phyloP scores from a whole-genome alignment of 2,113 vertebrate species.

The Larimichthys polyactis region DNA sequence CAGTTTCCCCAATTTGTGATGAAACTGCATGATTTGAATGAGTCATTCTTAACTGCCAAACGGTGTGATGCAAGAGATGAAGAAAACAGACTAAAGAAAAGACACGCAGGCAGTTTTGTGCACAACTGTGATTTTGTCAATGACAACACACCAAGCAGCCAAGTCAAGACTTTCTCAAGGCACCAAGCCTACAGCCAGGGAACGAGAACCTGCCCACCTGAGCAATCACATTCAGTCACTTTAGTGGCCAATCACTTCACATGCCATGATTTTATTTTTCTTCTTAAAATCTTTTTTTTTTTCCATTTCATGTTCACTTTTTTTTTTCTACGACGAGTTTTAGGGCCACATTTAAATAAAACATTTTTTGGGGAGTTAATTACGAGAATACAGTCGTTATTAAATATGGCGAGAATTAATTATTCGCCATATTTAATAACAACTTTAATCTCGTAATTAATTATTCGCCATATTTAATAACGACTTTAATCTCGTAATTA shows the following conservation, averaged over 20 bases:
- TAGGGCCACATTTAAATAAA: too few relatives aligned
- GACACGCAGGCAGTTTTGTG: not conserved
- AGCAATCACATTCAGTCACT: not conserved
- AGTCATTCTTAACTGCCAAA: not conserved
- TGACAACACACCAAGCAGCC: not conserved
- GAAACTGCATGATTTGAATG: not conserved
- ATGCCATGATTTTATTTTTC: not conserved
- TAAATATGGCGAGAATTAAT: too few relatives aligned
- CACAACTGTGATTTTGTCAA: not conserved
- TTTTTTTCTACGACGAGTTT: too few relatives aligned
- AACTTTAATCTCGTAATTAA: too few relatives aligned
- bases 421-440: too few relatives aligned
- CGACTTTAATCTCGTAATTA: too few relatives aligned
- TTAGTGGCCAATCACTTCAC: not conserved
- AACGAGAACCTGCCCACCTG: not conserved
- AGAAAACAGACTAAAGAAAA: not conserved
- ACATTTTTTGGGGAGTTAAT: too few relatives aligned
- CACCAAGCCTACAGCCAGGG: not conserved
- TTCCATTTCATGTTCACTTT: not conserved
- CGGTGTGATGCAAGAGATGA: not conserved
- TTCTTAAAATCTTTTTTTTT: not conserved
- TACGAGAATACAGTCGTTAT: too few relatives aligned
- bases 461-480: too few relatives aligned
- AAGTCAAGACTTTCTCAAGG: constrained; percentile 1
- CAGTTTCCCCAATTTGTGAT: not conserved